Base-by-base conservation (phyloP, 2,797 vertebrate genomes). In the Galagoides demidoff region DNA sequence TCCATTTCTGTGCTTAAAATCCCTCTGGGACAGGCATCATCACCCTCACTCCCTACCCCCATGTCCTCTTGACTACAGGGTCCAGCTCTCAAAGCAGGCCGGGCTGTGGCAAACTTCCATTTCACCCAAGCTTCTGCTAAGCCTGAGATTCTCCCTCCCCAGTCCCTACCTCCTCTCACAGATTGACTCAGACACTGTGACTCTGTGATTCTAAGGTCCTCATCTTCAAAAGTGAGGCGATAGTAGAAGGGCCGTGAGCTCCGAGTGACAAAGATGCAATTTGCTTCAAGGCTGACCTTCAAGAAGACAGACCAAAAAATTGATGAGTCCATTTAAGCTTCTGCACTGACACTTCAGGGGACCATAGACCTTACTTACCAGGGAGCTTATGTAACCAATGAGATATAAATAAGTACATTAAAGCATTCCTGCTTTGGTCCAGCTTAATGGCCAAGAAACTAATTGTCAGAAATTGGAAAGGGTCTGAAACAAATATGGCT, bases 321-420 rank as follows among this genome's bases (percentile, higher is more conserved):
- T 49, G 85, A 92, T 93, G 83, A 52, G 94, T 77, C 87, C 17
- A 71, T 95, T 94, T 78, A 68, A 94, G 83, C 81, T 92, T 86
- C 78, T 61, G 70, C 49, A 3, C 82, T 39, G 87, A 96, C 88
- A 85, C 43, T 88, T 93, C 12, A 0, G 71, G 81, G 64, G 37
- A 89, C 39, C 85, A 29, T 7, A 70, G 87, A 59, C 76, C 85
- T 93, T 70, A 90, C 89, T 93, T 89, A 93, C 19, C 34, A 76
- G 90, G 85, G 82, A 85, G 96, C 59, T 61, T 92, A 89, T 70
- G 66, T 90, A 95, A 85, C 92, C 82, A 92, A 29, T 27, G 88
- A 97, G 93, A 93, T 89, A 97, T 92, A 97, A 96, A 97, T 96
- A 97, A 96, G 87, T 52, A 83, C 55, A 79, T 68, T 95, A 92